Evolutionary conservation across 2,888 invertebrate species (phyloP).

Genomic region (Oscheius sp.): DNA sequence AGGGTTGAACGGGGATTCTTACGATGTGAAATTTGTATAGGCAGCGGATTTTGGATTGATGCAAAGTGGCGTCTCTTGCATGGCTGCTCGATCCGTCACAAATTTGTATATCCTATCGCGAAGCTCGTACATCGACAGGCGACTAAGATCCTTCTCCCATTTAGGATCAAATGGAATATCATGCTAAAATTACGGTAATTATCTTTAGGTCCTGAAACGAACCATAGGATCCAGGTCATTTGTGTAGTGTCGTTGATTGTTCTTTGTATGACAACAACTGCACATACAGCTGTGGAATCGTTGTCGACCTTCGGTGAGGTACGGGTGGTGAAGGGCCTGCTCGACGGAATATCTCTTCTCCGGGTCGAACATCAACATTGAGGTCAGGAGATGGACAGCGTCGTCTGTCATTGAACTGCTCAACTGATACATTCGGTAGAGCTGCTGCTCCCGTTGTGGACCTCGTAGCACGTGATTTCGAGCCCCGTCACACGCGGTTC

Average conservation of each 20-base stretch:
- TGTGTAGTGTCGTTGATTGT: conserved; percentile 56
- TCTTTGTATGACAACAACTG: conserved; percentile 83
- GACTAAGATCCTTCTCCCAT: conserved; percentile 93
- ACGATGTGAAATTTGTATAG: conserved; percentile 99
- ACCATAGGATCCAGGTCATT: conserved; percentile 65
- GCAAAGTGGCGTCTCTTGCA: conserved; percentile 95
- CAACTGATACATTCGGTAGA: conserved; percentile 83
- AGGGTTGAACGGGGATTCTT: conserved; percentile 72
- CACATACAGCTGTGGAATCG: conserved; percentile 99
- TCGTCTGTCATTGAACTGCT: conserved; percentile 94
- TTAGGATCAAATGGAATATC: conserved; percentile 91
- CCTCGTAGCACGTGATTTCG: conserved; percentile 82
- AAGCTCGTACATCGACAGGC: conserved; percentile 72
- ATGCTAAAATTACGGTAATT: conserved; percentile 76
- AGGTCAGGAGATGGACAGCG: conserved; percentile 93
- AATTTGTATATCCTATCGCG: conserved; percentile 98
- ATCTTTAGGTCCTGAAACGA: conserved; percentile 32
- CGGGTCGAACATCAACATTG: conserved; percentile 98
- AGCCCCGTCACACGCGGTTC: conserved; percentile 94
- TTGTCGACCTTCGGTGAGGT: conserved; percentile 95
- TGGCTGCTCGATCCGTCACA: conserved; percentile 92
- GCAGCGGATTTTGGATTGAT: conserved; percentile 99
- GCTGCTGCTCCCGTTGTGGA: conserved; percentile 43
- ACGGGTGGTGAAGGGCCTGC: conserved; percentile 95
- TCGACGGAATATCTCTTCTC: conserved; percentile 85